A percentile compares a stretch with the other conserved stretches of the same genome.
Conservation (phyloP, 2,113 vertebrate genomes). For the Vulpes vulpes region DNA sequence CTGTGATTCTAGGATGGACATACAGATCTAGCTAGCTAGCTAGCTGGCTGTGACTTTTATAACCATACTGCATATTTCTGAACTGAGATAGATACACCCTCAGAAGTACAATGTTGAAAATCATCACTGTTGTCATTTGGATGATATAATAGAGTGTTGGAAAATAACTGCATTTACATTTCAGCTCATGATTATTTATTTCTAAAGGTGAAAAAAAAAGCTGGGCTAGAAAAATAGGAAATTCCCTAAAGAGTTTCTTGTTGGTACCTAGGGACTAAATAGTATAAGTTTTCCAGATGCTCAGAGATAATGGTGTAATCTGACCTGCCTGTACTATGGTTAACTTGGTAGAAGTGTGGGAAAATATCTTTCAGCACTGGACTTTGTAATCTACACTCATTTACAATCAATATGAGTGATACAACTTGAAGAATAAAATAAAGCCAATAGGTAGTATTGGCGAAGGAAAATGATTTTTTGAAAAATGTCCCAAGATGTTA, state of each 20-base stretch:
- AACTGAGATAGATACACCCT: not conserved
- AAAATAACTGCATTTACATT: slow-evolving; percentile 43
- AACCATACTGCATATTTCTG: not conserved
- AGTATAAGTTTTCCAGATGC: slow-evolving; percentile 78
- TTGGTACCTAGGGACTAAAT: slow-evolving; percentile 53
- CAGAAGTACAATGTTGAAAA: not conserved
- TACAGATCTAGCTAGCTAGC: not conserved
- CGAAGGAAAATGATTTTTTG: not conserved
- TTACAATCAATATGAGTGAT: not conserved
- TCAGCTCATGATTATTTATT: slow-evolving; percentile 63
- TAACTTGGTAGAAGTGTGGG: slow-evolving; percentile 65
- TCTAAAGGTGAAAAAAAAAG: slow-evolving; percentile 45
- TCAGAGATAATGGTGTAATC: slow-evolving; percentile 75
- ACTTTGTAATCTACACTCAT: not conserved
- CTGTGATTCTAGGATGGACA: not conserved
- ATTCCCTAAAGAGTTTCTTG: slow-evolving; percentile 65
- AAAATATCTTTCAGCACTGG: slow-evolving; percentile 42
- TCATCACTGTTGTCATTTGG: not conserved
- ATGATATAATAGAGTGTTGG: not conserved
- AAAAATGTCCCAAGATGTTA: not conserved
- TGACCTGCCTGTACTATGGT: slow-evolving; percentile 41
- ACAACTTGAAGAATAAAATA: slow-evolving; percentile 3
- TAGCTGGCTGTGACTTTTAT: not conserved
- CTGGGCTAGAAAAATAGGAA: slow-evolving; percentile 63
- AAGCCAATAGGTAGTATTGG: not conserved